Evolutionary conservation across 2,797 vertebrate genomes (phyloP), one percentile per base, ranked within the genome.

Genomic region (Clarias fuscus): DNA sequence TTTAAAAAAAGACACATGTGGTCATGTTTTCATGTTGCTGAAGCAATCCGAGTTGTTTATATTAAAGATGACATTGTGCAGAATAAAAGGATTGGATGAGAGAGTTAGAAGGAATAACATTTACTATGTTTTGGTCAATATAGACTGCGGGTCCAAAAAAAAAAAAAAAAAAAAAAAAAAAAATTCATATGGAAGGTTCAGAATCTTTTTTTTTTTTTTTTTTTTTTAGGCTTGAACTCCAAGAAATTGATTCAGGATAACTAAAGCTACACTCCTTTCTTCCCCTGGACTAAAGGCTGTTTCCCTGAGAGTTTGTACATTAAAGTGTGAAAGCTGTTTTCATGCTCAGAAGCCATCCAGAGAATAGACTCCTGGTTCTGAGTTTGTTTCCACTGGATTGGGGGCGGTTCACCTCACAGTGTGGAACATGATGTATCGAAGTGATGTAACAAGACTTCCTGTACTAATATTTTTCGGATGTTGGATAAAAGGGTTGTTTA

Each of bases 11-110:
- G 11, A 48, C 72, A 70, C 37, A 27, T 83, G 15, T 76, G 80
- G 67, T 72, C 67, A 27, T 40, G 78, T 65, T 82, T 59, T 65
- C 59, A 14, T 82, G 40, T 82, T 83, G 22, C 64, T 62, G 6
- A 89, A 84, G 72, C 81, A 64, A 56, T 53, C 64, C 37, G 40
- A 85, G 70, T 68, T 67, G 80, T 20, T 48, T 71, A 71, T 22
- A 83, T 56, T 77, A 24, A 72, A 37, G 68, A 73, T 48, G n/a
- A 70, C 77, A 75, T 62, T 65, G n/a, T 33, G 37, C 48, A 81
- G 43, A 80, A 43, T 86, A 8, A 86, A 86, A 64, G n/a, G 1
- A 5, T 65, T 62, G 58, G 58, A 13, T 18, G n/a, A 48, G 27
- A 20, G 61, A 83, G 61, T 68, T 68, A 67, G 24, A 86, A 30